These are phyloP conservation scores for Coturnix japonica DNA, from an alignment of 2,113 vertebrate genomes.

Conservation along the genomic window DNA sequence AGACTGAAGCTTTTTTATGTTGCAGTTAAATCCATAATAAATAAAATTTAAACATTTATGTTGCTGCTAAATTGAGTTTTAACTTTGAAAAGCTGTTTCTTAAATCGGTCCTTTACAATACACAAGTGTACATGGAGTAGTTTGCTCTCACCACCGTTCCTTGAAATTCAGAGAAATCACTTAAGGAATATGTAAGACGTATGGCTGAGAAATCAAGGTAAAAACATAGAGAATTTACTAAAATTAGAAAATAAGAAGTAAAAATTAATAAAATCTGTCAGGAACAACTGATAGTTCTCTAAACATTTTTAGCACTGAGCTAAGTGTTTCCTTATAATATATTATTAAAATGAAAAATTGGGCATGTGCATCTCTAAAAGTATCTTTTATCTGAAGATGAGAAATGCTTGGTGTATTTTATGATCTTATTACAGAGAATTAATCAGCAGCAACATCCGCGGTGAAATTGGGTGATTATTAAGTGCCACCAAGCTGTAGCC, in stretches of 20 bases:
- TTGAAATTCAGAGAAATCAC: constrained; percentile 6
- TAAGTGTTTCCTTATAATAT: background rate
- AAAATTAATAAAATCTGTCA: background rate
- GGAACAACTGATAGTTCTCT: background rate
- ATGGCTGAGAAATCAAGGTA: background rate
- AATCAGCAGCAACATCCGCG: background rate
- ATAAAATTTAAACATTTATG: constrained; percentile 27
- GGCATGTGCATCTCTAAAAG: background rate
- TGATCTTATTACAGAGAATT: background rate
- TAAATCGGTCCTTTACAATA: constrained; percentile 11
- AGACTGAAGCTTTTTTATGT: background rate
- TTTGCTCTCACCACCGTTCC: background rate
- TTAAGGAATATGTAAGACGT: background rate
- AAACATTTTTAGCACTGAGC: background rate
- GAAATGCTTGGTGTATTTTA: background rate
- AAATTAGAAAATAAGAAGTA: background rate
- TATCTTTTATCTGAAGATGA: background rate
- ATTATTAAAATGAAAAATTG: background rate
- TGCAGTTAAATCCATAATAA: constrained; percentile 28
- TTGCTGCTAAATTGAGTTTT: constrained; percentile 3
- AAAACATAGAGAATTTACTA: background rate
- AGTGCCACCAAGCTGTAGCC: background rate
- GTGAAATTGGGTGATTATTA: background rate
- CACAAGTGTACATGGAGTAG: background rate
- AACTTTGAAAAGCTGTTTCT: constrained; percentile 11